Conservation (phyloP, 2,888 invertebrate species). For the Archips xylosteana region DNA sequence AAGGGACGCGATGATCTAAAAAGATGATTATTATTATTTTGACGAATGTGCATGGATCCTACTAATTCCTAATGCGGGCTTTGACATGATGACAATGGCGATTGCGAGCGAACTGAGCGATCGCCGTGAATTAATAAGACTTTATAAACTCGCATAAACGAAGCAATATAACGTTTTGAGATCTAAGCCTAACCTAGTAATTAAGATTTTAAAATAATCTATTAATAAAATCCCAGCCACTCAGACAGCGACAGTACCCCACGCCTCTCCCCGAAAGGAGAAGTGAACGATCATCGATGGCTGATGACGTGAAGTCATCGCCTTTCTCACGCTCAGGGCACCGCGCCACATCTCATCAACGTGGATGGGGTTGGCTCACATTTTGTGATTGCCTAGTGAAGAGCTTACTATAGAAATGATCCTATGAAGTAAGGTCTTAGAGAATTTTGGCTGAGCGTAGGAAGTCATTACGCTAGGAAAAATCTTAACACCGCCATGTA, state of each 20-base stretch:
- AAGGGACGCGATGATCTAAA: too few relatives aligned
- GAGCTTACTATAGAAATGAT: slow-evolving; percentile 46
- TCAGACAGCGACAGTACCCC: slow-evolving; percentile 44
- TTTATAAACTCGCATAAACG: too few relatives aligned
- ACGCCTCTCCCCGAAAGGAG: slow-evolving; percentile 30
- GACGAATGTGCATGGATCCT: too few relatives aligned
- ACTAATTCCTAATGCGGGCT: too few relatives aligned
- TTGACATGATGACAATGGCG: too few relatives aligned
- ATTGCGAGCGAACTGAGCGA: too few relatives aligned
- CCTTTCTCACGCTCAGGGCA: slow-evolving; percentile 86
- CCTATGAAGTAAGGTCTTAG: slow-evolving; percentile 47
- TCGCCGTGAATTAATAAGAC: too few relatives aligned
- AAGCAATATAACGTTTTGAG: too few relatives aligned
- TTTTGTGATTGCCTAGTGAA: slow-evolving; percentile 43
- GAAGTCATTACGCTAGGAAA: slow-evolving; percentile 9
- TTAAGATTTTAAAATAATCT: too few relatives aligned
- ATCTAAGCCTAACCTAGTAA: too few relatives aligned
- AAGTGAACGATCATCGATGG: slow-evolving; percentile 48
- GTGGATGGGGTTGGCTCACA: slow-evolving; percentile 42
- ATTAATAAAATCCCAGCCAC: slow-evolving; percentile 49
- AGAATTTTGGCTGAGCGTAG: background rate
- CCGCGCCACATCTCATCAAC: slow-evolving; percentile 86
- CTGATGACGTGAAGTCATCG: slow-evolving; percentile 40
- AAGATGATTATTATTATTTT: too few relatives aligned
- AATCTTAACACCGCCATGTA: slow-evolving; percentile 41